phyloP scores from a whole-genome alignment of 2,888 invertebrate species.

The Octodonta nipae region DNA sequence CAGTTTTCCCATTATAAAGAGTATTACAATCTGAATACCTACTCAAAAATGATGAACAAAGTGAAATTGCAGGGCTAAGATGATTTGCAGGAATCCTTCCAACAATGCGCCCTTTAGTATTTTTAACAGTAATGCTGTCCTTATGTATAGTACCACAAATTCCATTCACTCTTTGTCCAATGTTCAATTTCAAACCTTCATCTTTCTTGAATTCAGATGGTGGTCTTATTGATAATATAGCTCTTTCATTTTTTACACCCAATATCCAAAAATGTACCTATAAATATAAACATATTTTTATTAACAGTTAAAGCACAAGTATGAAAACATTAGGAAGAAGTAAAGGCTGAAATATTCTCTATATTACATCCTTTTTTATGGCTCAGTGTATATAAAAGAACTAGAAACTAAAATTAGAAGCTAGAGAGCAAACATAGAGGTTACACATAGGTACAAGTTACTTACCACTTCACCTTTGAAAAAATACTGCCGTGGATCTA shows the following conservation, averaged over 20 bases:
- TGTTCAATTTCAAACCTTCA: slow-evolving; percentile 21
- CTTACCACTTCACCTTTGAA: slow-evolving; percentile 47
- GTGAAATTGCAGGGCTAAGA: slow-evolving; percentile 28
- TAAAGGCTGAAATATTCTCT: neutral
- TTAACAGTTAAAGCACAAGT: neutral
- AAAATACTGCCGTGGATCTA: slow-evolving; percentile 37
- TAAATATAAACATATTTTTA: slow-evolving; percentile 5
- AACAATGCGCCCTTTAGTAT: slow-evolving; percentile 18
- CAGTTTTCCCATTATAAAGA: too few species aligned
- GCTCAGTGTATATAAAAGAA: neutral
- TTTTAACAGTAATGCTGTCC: slow-evolving; percentile 32
- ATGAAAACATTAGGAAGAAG: neutral
- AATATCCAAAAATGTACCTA: slow-evolving; percentile 43
- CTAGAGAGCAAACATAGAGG: neutral
- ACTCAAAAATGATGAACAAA: slow-evolving; percentile 27
- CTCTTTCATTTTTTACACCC: slow-evolving; percentile 31
- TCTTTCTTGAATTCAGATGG: slow-evolving; percentile 17
- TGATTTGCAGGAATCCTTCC: slow-evolving; percentile 34
- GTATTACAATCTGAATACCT: slow-evolving; percentile 15
- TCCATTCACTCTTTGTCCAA: slow-evolving; percentile 35
- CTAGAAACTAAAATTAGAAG: too few species aligned
- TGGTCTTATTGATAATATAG: slow-evolving; percentile 35
- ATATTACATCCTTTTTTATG: slow-evolving; percentile 1
- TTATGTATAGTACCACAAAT: slow-evolving; percentile 26
- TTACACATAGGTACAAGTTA: too few species aligned